Conservation (phyloP, 2,888 invertebrate genomes). For the Embidobia sp. region DNA sequence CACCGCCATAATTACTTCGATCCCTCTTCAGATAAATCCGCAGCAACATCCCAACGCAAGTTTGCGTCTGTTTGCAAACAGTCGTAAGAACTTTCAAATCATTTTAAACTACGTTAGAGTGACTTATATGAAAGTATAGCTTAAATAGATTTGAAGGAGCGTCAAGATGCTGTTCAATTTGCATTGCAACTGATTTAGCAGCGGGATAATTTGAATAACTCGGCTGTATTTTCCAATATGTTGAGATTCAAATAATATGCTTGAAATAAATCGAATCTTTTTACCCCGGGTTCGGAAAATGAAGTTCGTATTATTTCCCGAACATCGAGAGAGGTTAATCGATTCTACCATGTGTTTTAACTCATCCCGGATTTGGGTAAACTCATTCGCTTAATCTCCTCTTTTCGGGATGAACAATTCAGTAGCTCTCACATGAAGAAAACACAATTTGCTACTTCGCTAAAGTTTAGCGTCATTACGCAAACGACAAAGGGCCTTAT, state of each 20-base stretch:
- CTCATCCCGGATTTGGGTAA: constrained; percentile 65
- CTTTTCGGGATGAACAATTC: constrained; percentile 65
- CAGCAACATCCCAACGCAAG: constrained; percentile 9
- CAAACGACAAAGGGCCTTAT: constrained; percentile 62
- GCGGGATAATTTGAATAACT: constrained; percentile 22
- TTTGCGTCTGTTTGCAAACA: constrained; percentile 14
- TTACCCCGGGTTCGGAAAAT: constrained; percentile 48
- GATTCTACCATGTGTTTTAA: constrained; percentile 65
- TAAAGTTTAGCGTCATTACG: constrained; percentile 64
- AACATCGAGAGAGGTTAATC: constrained; percentile 61
- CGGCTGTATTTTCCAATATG: constrained; percentile 20
- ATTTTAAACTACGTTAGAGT: constrained; percentile 10
- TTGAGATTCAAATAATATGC: constrained; percentile 36
- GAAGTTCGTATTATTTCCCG: constrained; percentile 59
- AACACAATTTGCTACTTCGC: constrained; percentile 64
- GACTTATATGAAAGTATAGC: background rate
- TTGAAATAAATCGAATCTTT: constrained; percentile 62
- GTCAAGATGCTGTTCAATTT: constrained; percentile 9
- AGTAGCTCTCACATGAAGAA: constrained; percentile 64
- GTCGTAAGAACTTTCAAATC: constrained; percentile 17
- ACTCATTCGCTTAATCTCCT: constrained; percentile 65
- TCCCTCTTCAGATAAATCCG: constrained; percentile 17
- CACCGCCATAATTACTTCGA: constrained; percentile 21
- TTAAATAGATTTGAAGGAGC: constrained; percentile 10
- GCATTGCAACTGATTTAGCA: constrained; percentile 21